Evolutionary conservation across 1,140 invertebrate genomes (phyloP), one percentile per base, ranked within the genome.

Genomic region (Aplysia californica): DNA sequence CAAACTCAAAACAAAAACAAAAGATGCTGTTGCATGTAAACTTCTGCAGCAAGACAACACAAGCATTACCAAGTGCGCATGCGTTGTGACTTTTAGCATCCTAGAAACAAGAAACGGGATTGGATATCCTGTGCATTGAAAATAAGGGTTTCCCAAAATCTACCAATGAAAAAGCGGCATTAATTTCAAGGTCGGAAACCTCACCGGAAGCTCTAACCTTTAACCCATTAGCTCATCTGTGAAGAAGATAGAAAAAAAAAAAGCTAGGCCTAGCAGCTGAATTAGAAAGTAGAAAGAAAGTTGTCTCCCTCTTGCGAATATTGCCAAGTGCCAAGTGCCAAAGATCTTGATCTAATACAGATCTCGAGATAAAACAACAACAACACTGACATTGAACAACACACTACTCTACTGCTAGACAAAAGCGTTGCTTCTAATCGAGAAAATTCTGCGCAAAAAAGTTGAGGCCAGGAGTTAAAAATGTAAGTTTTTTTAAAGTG

Each of bases 1-100:
- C 44, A 50, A 3, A 38, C 38, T 64, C 70, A 73, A 73, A 73
- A 73, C 70, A 73, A 73, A 61, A 73, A 73, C 70, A 73, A 73
- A 35, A 58, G 35, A n/a, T n/a, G 39, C 21, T 39, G 35, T 23
- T 41, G 33, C 35, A 59, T 3, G 29, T 55, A 21, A 31, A 36
- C 58, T 44, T 23, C 61, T n/a, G 35, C 72, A 71, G 50, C 44
- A 66, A 35, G 59, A 75, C 58, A 75, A 75, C 72, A 75, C 36
- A 66, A 50, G 72, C 26, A 39, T 21, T 3, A 15, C 2, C 20
- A n/a, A 65, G 2, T 65, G 61, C 72, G 72, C 72, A 41, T 75
- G 72, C 72, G 72, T 59, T 0, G 39, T 75, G 72, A 65, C 72
- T 21, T 29, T 4, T 29, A 10, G 55, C n/a, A 21, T 68, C 39